Conservation (phyloP, 2,797 vertebrate species). For the Myioborus miniatus region DNA sequence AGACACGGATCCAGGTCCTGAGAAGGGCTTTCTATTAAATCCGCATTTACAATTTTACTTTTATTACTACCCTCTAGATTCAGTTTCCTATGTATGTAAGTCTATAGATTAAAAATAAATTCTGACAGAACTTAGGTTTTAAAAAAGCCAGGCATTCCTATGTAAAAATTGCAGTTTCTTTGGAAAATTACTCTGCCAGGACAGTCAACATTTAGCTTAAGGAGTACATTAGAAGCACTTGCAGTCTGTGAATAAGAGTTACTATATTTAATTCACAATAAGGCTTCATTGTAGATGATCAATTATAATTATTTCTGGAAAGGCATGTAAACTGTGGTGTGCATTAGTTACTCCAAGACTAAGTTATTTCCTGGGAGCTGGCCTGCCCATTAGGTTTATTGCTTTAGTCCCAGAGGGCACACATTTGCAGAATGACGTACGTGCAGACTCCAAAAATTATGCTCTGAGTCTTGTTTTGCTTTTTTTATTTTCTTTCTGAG, state of each 20-base stretch:
- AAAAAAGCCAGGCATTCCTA: not conserved
- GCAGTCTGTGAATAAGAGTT: not conserved
- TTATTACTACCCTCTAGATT: not conserved
- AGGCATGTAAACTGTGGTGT: not conserved
- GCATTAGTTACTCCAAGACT: not conserved
- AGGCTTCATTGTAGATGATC: not conserved
- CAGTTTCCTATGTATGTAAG: not conserved
- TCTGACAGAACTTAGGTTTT: not conserved
- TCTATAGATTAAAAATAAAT: not conserved
- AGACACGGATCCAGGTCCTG: not conserved
- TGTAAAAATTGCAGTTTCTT: not conserved
- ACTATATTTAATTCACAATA: not conserved
- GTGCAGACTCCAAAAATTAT: not conserved
- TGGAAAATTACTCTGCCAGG: not conserved
- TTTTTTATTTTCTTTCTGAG: not conserved
- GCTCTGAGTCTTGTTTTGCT: not conserved
- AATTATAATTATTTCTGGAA: not conserved
- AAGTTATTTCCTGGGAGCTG: constrained; percentile 8
- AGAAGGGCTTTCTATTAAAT: not conserved
- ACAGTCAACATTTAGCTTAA: not conserved
- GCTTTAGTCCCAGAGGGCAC: not conserved
- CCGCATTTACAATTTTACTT: not conserved
- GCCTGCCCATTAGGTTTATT: not conserved
- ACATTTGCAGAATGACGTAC: not conserved
- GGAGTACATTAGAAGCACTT: not conserved